Conservation (phyloP, 53 echinoderm and acorn worm genomes). For the Antedon mediterranea region DNA sequence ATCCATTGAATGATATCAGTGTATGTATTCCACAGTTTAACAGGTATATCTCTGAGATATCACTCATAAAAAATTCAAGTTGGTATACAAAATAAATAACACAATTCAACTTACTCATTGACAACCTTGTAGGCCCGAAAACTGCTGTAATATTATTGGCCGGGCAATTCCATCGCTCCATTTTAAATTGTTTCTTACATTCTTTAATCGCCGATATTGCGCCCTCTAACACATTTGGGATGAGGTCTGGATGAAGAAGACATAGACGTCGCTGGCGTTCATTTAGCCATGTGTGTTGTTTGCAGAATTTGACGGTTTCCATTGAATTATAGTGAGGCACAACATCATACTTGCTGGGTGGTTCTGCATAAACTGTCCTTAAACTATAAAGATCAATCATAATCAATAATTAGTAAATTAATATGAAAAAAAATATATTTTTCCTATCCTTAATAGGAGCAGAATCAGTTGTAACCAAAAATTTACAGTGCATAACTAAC, state of each 20-base stretch:
- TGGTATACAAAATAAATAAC: too few species aligned
- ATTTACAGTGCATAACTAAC: too few species aligned
- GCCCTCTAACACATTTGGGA: conserved; percentile 68
- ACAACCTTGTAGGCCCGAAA: conserved; percentile 57
- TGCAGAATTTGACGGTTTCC: conserved; percentile 28
- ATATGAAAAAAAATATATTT: background rate
- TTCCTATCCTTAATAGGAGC: background rate
- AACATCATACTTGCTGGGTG: background rate
- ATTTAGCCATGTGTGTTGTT: conserved; percentile 70
- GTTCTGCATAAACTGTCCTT: background rate
- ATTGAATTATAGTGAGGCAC: background rate
- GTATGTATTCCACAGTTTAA: too few species aligned
- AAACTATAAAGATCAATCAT: background rate
- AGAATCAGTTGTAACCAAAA: too few species aligned
- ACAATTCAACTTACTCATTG: conserved; percentile 57
- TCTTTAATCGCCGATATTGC: conserved; percentile 61
- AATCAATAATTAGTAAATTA: background rate
- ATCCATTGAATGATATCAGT: too few species aligned
- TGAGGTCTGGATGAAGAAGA: conserved; percentile 63
- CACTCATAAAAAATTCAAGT: too few species aligned
- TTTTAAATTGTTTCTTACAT: conserved; percentile 74
- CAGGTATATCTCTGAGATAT: too few species aligned
- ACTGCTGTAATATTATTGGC: conserved; percentile 75
- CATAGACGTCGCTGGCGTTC: conserved; percentile 63
- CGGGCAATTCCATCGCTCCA: conserved; percentile 84